Evolutionary conservation across 2,888 invertebrate species (phyloP).

Genomic region (Flabesymbios commensalis): DNA sequence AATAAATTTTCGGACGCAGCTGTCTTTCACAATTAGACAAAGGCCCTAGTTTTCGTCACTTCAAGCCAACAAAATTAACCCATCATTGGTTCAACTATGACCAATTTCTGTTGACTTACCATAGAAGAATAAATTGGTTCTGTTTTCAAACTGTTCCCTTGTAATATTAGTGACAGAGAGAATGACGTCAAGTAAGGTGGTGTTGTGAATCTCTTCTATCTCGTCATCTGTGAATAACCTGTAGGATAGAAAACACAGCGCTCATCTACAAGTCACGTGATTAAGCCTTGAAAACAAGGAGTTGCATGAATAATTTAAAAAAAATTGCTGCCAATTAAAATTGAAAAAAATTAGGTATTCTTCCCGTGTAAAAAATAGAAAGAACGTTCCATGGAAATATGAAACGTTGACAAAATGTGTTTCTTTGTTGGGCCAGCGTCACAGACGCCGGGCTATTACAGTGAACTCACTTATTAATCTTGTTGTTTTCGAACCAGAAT

Average conservation of each 20-base stretch:
- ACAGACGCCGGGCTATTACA: not conserved
- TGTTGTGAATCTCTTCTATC: slow-evolving; percentile 61
- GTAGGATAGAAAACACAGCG: no score
- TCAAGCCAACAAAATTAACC: no score
- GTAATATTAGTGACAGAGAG: slow-evolving; percentile 64
- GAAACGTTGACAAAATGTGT: not conserved
- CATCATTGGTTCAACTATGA: not conserved
- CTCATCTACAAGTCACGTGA: no score
- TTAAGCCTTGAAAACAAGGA: no score
- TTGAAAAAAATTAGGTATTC: no score
- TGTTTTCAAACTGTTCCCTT: slow-evolving; percentile 62
- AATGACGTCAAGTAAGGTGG: slow-evolving; percentile 65
- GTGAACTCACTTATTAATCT: slow-evolving; percentile 15
- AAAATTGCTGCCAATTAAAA: no score
- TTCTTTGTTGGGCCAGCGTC: not conserved
- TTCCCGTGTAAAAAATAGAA: not conserved
- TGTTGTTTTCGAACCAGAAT: slow-evolving; percentile 68
- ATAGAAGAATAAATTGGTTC: slow-evolving; percentile 59
- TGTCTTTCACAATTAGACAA: no score
- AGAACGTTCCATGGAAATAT: not conserved
- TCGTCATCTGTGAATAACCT: slow-evolving; percentile 65
- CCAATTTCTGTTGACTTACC: not conserved
- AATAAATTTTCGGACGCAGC: no score
- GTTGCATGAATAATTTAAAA: no score
- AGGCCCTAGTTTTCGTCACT: no score